Evolutionary conservation across 2,797 vertebrate species (phyloP).

Genomic region (Falco cherrug): DNA sequence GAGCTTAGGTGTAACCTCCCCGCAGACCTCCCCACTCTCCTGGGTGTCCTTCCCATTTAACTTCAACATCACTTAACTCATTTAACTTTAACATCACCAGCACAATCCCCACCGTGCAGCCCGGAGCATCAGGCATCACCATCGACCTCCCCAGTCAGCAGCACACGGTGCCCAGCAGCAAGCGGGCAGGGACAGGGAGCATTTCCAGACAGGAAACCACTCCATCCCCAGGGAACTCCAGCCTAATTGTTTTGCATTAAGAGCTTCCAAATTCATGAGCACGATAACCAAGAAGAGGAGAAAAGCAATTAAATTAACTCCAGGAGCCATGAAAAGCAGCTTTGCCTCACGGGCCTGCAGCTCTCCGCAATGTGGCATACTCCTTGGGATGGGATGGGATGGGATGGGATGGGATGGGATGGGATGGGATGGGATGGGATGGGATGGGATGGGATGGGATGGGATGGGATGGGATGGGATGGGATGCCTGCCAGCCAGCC

Average conservation of each 20-base stretch:
- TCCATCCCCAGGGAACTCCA: background rate
- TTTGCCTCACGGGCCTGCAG: rapidly evolving
- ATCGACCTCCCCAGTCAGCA: rapidly evolving
- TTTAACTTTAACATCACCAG: background rate
- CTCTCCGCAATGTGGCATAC: rapidly evolving
- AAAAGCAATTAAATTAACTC: background rate
- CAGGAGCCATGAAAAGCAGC: background rate
- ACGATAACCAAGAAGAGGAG: background rate
- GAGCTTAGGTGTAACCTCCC: background rate
- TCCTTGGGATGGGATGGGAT: background rate
- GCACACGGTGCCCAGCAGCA: background rate
- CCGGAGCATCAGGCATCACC: rapidly evolving
- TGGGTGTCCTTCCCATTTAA: rapidly evolving
- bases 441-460: too few species aligned
- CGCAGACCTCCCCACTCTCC: background rate
- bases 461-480: too few species aligned
- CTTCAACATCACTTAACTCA: too few species aligned
- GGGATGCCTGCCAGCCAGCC: background rate
- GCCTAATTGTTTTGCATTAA: background rate
- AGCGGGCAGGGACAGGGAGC: background rate
- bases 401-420: background rate
- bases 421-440: background rate
- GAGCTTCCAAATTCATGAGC: background rate
- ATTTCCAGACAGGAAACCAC: background rate
- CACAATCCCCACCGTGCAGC: rapidly evolving